Evolutionary conservation across 2,113 vertebrate species (phyloP), one percentile per base, ranked within the genome.

Genomic region (Nothobranchius kuhntae): DNA sequence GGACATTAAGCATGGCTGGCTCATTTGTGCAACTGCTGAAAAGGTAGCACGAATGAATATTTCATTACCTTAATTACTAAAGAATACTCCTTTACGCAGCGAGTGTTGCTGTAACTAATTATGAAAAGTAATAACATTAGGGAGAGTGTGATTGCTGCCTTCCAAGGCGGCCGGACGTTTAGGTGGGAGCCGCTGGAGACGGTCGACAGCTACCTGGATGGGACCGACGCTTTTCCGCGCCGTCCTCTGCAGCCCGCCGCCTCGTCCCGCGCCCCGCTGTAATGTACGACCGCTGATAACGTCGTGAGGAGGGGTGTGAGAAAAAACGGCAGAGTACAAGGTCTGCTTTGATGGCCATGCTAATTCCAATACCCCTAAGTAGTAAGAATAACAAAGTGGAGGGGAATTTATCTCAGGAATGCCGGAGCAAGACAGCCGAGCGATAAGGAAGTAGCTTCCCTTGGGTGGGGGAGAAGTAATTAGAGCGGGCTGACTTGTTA

Each of bases 11-110:
- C 93, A 93, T 92, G 95, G 94, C 95, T 94, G 95, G 91, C 96
- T 97, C 96, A 96, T 97, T 98, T 98, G 95, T 95, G 95, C 90
- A 93, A 93, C 95, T 94, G 96, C 94, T 95, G 94, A 95, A 97
- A 98, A 98, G 96, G 95, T 96, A 95, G 95, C 95, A 95, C 93
- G 96, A 96, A 97, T 98, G 94, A 98, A 98, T 98, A 98, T 98
- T 98, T 98, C 95, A 98, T 98, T 95, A 96, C 95, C 95, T 96
- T 98, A 98, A 98, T 99, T 97, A 97, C 95, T 93, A 94, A 95
- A 94, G 95, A 96, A 95, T 95, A 95, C 94, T 95, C 95, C 95
- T 95, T 95, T 94, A 94, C 94, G 94, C 94, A 93, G 95, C 93
- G 95, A 95, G 95, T 96, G 95, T 96, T 96, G 94, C 96, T 95